A percentile compares a stretch with the other conserved stretches of the same genome.
Evolutionary conservation across 2,797 vertebrate genomes (phyloP).

Genomic region (Cirrhinus molitorella): DNA sequence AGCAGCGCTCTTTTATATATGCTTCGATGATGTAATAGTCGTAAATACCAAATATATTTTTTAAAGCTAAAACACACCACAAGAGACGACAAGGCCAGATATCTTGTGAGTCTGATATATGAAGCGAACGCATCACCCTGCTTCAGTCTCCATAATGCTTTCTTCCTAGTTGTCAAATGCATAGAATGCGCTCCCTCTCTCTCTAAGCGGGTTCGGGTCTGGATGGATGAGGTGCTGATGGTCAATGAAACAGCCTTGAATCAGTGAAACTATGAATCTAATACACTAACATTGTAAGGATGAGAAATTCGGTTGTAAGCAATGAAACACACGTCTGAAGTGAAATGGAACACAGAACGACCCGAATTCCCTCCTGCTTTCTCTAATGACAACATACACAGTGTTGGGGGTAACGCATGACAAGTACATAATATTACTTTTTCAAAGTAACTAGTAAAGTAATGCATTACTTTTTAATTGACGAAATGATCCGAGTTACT

Average conservation of each 20-base stretch:
- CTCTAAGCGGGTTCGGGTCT: constrained; percentile 4
- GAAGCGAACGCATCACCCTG: constrained; percentile 79
- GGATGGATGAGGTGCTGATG: constrained; percentile 10
- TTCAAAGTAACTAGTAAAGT: too few species aligned
- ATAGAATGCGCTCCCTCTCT: constrained; percentile 76
- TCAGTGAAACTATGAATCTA: neutral
- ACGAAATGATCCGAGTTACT: too few species aligned
- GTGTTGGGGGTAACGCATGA: too few species aligned
- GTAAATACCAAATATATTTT: constrained; percentile 83
- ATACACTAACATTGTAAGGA: neutral
- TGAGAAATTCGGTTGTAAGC: neutral
- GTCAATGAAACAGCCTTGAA: constrained; percentile 3
- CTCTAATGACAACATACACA: constrained; percentile 9
- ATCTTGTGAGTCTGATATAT: constrained; percentile 68
- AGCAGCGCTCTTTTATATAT: constrained; percentile 87
- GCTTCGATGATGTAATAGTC: constrained; percentile 82
- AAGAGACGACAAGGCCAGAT: constrained; percentile 82
- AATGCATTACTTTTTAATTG: too few species aligned
- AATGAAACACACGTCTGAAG: neutral
- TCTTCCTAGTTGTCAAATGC: constrained; percentile 96
- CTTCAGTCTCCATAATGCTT: constrained; percentile 84
- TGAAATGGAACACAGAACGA: neutral
- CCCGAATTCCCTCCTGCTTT: neutral
- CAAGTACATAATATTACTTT: too few species aligned
- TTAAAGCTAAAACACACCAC: constrained; percentile 85